Evolutionary conservation across 2,888 invertebrate species (phyloP).

Genomic region (Gandaritis pyraliata): DNA sequence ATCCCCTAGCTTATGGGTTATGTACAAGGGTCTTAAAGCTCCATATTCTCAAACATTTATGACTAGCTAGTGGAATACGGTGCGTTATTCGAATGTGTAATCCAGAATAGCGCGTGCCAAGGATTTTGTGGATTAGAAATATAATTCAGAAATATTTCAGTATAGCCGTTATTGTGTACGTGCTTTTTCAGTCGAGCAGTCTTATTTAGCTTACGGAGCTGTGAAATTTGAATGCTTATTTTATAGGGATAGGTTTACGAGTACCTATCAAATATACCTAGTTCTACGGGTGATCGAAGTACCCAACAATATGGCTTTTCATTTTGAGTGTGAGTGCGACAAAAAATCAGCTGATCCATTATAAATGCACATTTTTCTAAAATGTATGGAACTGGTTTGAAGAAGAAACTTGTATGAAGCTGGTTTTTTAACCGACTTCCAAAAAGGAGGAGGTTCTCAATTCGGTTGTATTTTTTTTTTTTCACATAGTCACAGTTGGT

Average conservation of each 20-base stretch:
- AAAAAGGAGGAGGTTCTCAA: too few species aligned
- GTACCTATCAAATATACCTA: not conserved
- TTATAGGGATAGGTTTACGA: not conserved
- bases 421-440: too few species aligned
- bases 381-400: too few species aligned
- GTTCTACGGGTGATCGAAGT: too few species aligned
- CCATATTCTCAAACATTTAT: slow-evolving; percentile 45
- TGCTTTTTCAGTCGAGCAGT: slow-evolving; percentile 46
- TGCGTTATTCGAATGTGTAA: slow-evolving; percentile 70
- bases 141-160: slow-evolving; percentile 57
- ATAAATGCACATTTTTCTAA: too few species aligned
- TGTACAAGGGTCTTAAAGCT: slow-evolving; percentile 32
- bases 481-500: too few species aligned
- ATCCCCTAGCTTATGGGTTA: not conserved
- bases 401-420: too few species aligned
- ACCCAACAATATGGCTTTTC: too few species aligned
- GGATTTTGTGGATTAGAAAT: slow-evolving; percentile 70
- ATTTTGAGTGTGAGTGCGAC: too few species aligned
- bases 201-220: slow-evolving; percentile 37
- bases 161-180: slow-evolving; percentile 50
- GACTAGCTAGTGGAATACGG: slow-evolving; percentile 51
- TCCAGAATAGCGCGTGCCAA: slow-evolving; percentile 65
- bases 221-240: slow-evolving; percentile 21
- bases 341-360: too few species aligned
- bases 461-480: too few species aligned